Percentiles rank a stretch among this genome's conserved stretches.
These are phyloP conservation scores for Zaprionus africanus DNA, from an alignment of 1,140 invertebrate genomes.

Conservation along the genomic window DNA sequence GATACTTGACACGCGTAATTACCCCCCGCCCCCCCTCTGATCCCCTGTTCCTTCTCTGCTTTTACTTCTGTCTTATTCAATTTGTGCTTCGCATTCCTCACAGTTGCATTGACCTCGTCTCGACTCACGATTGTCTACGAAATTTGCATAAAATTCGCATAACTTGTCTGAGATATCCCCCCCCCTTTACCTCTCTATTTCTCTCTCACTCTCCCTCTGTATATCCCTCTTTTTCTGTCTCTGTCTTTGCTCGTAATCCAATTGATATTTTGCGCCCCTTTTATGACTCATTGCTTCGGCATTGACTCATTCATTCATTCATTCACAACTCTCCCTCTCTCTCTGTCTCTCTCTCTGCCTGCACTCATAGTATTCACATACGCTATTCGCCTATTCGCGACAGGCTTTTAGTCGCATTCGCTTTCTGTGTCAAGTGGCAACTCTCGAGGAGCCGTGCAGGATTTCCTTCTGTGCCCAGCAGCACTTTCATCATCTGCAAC, in stretches of 20 bases:
- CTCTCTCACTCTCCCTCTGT: background rate
- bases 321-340: background rate
- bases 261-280: conserved; percentile 12
- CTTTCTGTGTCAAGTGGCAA: conserved; percentile 48
- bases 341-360: background rate
- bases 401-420: conserved; percentile 36
- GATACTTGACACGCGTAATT: conserved; percentile 59
- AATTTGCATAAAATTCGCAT: conserved; percentile 7
- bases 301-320: conserved; percentile 20
- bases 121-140: conserved; percentile 7
- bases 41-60: conserved; percentile 12
- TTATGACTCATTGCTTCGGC: conserved; percentile 9
- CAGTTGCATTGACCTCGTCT: conserved; percentile 34
- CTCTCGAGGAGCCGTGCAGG: conserved; percentile 29
- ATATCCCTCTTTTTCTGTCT: too few species aligned
- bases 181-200: background rate
- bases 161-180: background rate
- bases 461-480: conserved; percentile 30
- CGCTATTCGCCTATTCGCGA: conserved; percentile 8
- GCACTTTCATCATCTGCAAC: conserved; percentile 41
- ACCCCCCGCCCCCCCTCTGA: background rate
- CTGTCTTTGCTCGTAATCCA: conserved; percentile 3
- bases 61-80: conserved; percentile 4
- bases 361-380: conserved; percentile 7
- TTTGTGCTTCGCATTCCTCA: conserved; percentile 6